A percentile compares a stretch with the other conserved stretches of the same genome.
These are phyloP conservation scores for Dolichoris vasculosae DNA, from an alignment of 1,140 invertebrate genomes.

Conservation along the genomic window DNA sequence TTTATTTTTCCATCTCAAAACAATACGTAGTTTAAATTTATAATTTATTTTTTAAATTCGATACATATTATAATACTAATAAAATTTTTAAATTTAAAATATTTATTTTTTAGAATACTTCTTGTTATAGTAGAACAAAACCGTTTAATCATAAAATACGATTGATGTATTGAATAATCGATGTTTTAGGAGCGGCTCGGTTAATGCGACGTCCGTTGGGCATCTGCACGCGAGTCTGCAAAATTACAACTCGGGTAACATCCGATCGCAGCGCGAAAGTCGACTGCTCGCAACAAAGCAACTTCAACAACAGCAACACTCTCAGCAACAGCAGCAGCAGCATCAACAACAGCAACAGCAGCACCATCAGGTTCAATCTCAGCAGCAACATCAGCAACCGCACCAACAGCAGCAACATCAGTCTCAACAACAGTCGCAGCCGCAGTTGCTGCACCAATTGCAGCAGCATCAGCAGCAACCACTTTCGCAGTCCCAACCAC, in stretches of 20 bases:
- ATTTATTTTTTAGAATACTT: no score
- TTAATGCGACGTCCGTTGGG: slow-evolving; percentile 62
- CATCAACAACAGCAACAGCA: neutral
- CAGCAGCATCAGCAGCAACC: slow-evolving; percentile 59
- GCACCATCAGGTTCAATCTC: neutral
- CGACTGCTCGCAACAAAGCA: slow-evolving; percentile 71
- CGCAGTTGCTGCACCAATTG: neutral
- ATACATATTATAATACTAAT: no score
- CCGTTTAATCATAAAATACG: neutral
- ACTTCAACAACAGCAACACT: slow-evolving; percentile 50
- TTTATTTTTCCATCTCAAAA: no score
- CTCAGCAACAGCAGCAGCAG: slow-evolving; percentile 14
- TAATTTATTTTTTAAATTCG: no score
- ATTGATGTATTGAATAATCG: neutral
- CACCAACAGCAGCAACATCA: neutral
- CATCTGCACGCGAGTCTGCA: slow-evolving; percentile 67
- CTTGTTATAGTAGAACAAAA: neutral
- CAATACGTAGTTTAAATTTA: no score
- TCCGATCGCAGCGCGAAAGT: slow-evolving; percentile 67
- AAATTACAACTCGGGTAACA: slow-evolving; percentile 66
- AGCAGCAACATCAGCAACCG: neutral
- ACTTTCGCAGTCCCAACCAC: neutral
- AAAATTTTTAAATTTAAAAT: no score
- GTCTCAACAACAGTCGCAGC: neutral
- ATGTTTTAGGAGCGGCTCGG: slow-evolving; percentile 65